phyloP scores from a whole-genome alignment of 2,888 invertebrate species.

The Lutraria lutraria region DNA sequence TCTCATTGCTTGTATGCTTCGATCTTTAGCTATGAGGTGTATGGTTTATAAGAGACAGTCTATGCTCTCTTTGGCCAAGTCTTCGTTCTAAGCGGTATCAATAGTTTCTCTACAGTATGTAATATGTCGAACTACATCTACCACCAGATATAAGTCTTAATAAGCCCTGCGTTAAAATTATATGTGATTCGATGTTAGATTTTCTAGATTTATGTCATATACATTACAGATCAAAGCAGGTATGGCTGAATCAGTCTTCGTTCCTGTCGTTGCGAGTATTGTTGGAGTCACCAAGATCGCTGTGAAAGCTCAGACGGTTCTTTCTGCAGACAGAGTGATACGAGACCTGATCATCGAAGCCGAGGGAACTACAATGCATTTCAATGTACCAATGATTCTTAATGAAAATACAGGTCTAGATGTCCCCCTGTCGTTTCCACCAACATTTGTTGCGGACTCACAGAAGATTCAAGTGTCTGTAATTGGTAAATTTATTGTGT shows the following conservation, averaged over 20 bases:
- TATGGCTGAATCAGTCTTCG: conserved; percentile 59
- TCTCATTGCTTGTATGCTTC: too few species aligned
- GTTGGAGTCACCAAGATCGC: conserved; percentile 60
- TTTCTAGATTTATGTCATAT: neutral
- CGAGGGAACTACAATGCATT: conserved; percentile 78
- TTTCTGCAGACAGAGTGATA: conserved; percentile 64
- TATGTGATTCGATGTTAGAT: neutral
- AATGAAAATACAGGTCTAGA: conserved; percentile 84
- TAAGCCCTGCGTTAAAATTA: neutral
- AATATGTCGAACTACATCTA: too few species aligned
- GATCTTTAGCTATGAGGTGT: too few species aligned
- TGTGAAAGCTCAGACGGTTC: conserved; percentile 62
- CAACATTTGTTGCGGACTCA: conserved; percentile 89
- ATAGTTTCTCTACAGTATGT: too few species aligned
- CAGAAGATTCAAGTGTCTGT: conserved; percentile 89
- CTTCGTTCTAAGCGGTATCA: too few species aligned
- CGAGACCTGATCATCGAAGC: conserved; percentile 71
- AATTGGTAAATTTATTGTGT: conserved; percentile 78
- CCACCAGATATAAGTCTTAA: too few species aligned
- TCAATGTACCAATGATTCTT: conserved; percentile 73
- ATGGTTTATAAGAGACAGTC: too few species aligned
- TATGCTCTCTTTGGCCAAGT: too few species aligned
- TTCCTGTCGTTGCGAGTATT: conserved; percentile 61
- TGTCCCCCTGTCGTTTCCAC: conserved; percentile 91
- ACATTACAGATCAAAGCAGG: conserved; percentile 59